Percentiles rank a stretch among this genome's conserved stretches.
phyloP scores from a whole-genome alignment of 2,797 vertebrate species.

The Catostomus latipinnis region DNA sequence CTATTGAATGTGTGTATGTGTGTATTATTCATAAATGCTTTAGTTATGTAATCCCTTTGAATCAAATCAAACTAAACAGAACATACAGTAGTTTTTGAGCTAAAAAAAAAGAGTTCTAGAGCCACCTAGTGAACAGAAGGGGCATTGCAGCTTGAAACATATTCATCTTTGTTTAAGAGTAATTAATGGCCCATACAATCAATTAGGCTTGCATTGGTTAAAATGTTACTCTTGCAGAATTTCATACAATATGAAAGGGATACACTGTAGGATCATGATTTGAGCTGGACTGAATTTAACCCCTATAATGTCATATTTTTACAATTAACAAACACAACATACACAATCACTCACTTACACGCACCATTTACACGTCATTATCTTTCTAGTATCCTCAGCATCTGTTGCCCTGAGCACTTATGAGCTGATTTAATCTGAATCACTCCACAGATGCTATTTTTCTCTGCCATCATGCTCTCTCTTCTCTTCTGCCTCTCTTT shows the following conservation, averaged over 20 bases:
- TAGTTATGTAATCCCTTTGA: too few relatives aligned
- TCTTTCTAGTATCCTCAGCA: not conserved
- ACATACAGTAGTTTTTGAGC: too few relatives aligned
- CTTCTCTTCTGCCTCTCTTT: not conserved
- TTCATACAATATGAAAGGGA: not conserved
- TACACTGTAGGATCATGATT: too few relatives aligned
- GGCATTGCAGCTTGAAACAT: not conserved
- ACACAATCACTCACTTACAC: too few relatives aligned
- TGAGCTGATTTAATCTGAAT: conserved; percentile 33
- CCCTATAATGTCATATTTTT: too few relatives aligned
- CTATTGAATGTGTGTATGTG: not conserved
- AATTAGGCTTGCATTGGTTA: too few relatives aligned
- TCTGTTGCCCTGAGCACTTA: conserved; percentile 38
- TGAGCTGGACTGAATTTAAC: too few relatives aligned
- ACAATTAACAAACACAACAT: too few relatives aligned
- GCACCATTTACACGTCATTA: not conserved
- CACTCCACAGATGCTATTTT: conserved; percentile 13
- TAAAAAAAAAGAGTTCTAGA: not conserved
- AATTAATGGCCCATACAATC: too few relatives aligned
- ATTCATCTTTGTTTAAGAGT: not conserved
- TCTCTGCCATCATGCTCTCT: not conserved
- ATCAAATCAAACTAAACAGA: too few relatives aligned
- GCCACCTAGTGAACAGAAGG: conserved; percentile 24
- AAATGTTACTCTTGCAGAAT: not conserved
- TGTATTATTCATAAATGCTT: not conserved